Base-by-base conservation (phyloP, 2,797 vertebrate species). In the Lophius americanus region DNA sequence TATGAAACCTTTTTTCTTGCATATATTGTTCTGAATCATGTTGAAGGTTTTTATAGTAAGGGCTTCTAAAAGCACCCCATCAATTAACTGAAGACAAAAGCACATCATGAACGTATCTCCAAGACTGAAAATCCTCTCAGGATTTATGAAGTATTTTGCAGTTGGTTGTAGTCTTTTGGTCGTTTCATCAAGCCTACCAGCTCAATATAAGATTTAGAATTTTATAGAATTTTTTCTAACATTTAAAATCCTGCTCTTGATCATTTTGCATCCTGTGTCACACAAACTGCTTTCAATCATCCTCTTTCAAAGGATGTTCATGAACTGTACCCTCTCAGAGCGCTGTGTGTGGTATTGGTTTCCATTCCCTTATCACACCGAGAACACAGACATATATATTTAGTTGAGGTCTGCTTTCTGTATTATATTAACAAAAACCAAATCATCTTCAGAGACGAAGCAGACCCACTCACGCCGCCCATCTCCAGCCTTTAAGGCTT, bases 331-430 rank as follows among this genome's bases (percentile, higher is more conserved):
- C 71, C 5, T 23, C 51, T 71, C 46, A 47, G 10, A 60, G 66
- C 9, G 1, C 51, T 6, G 44, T 68, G 70, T 76, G 82, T 61
- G 73, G 73, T 64, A 55, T 13, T 60, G 67, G 71, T 82, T 83
- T 82, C 84, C 79, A 68, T 84, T 85, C 74, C 37, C 76, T 85
- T 87, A 86, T 89, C 84, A 65, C 73, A 68, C 37, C 13, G 52
- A 67, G 55, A 67, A 63, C 54, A 33, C 59, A 79, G 63, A 80
- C 53, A 63, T 58, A 66, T 59, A 83, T 75, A 79, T 81, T 78
- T 80, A 74, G 76, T 11, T 2, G 36, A 58, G 52, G 75, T 12
- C 64, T 57, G 70, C 60, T 80, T 89, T 79, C 68, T 76, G 43
- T 44, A 78, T 78, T 49, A 68, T 81, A 78, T 79, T 65, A 75